Conservation (phyloP, 2,888 invertebrate genomes). For the Hypena proboscidalis region DNA sequence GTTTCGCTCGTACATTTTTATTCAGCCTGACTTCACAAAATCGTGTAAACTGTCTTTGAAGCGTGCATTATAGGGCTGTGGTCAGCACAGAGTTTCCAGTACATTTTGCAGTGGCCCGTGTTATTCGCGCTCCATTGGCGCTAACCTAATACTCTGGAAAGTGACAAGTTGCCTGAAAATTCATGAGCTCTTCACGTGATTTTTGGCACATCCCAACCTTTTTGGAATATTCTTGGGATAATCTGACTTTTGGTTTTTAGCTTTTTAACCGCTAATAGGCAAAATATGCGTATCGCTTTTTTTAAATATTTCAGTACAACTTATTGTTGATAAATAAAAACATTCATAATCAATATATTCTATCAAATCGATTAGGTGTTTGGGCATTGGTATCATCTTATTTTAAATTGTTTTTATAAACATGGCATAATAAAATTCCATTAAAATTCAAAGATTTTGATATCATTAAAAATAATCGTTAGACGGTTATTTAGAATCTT, state of each 20-base stretch:
- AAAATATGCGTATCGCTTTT: too few relatives aligned
- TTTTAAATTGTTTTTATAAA: too few relatives aligned
- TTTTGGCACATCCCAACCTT: slow-evolving; percentile 18
- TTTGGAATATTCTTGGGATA: not conserved
- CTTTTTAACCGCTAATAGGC: not conserved
- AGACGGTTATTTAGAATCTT: too few relatives aligned
- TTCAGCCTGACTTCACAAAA: slow-evolving; percentile 19
- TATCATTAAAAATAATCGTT: too few relatives aligned
- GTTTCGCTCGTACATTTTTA: too few relatives aligned
- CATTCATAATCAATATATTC: too few relatives aligned
- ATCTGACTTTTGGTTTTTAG: slow-evolving; percentile 10
- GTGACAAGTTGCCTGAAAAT: slow-evolving; percentile 37
- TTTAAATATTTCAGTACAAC: too few relatives aligned
- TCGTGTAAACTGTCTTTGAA: slow-evolving; percentile 15
- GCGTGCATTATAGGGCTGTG: slow-evolving; percentile 17
- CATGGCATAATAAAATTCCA: too few relatives aligned
- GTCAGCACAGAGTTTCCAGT: slow-evolving; percentile 34
- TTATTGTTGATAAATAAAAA: too few relatives aligned
- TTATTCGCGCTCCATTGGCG: slow-evolving; percentile 46
- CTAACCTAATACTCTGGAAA: slow-evolving; percentile 43
- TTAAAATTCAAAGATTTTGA: too few relatives aligned
- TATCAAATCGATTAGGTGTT: too few relatives aligned
- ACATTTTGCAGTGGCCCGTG: slow-evolving; percentile 44
- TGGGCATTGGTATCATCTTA: too few relatives aligned
- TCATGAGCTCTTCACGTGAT: slow-evolving; percentile 31